Percentiles rank a stretch among this genome's conserved stretches.
These are phyloP conservation scores for Nautilus pompilius DNA, from an alignment of 1,140 invertebrate species.

Conservation along the genomic window DNA sequence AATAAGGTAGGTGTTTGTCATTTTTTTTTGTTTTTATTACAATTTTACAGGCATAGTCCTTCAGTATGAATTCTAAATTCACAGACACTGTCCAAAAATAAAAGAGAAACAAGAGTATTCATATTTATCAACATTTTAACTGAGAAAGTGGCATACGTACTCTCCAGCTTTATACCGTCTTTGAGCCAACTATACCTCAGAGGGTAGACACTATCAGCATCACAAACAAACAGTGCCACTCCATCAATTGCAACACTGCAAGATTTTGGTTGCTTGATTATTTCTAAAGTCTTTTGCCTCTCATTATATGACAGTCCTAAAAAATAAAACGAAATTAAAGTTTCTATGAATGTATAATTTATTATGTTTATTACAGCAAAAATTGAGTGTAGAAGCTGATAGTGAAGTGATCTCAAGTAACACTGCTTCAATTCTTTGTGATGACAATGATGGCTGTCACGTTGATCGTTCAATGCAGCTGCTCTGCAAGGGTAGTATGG, in stretches of 20 bases:
- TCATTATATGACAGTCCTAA: no score
- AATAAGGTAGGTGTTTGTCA: no score
- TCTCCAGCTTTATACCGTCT: constrained; percentile 16
- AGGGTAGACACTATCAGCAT: constrained; percentile 17
- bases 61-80: no score
- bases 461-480: no score
- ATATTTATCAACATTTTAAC: neutral
- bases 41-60: no score
- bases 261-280: constrained; percentile 27
- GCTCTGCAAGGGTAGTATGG: no score
- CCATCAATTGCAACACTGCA: constrained; percentile 23
- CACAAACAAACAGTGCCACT: constrained; percentile 21
- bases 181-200: constrained; percentile 28
- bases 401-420: no score
- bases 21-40: no score
- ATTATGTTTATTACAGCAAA: neutral
- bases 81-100: no score
- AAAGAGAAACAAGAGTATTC: neutral
- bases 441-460: no score
- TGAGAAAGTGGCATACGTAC: neutral
- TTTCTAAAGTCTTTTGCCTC: constrained; percentile 25
- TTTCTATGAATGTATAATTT: neutral
- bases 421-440: no score
- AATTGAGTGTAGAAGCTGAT: no score
- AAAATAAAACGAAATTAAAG: neutral